Percentiles rank a stretch among this genome's conserved stretches.
These are phyloP conservation scores for Bagarius yarrelli DNA, from an alignment of 2,113 vertebrate genomes.

Conservation along the genomic window DNA sequence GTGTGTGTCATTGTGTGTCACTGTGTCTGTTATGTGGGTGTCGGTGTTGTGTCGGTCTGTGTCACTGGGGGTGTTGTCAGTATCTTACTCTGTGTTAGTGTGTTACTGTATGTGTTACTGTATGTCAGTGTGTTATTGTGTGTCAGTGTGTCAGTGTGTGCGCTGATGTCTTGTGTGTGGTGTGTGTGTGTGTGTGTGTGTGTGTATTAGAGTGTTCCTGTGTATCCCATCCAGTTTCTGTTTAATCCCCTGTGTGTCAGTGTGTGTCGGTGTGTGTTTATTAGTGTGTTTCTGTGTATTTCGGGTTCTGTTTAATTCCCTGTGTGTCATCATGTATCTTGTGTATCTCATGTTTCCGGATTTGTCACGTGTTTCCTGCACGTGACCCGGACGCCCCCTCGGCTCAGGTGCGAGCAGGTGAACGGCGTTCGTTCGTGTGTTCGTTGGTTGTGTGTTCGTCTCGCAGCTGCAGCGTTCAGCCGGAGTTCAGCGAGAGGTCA, in stretches of 20 bases:
- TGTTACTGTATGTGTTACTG: neutral
- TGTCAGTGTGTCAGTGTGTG: neutral
- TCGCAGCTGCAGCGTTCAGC: slow-evolving; percentile 56
- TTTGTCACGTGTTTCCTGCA: neutral
- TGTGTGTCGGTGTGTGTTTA: neutral
- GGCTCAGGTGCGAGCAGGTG: slow-evolving; percentile 50
- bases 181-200: neutral
- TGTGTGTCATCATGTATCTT: neutral
- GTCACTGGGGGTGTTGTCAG: too few relatives aligned
- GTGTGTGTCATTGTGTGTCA: too few relatives aligned
- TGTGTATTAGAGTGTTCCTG: neutral
- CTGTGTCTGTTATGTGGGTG: too few relatives aligned
- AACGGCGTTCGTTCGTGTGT: neutral
- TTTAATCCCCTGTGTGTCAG: neutral
- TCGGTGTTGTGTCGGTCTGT: neutral
- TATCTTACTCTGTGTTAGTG: neutral
- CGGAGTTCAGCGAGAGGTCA: slow-evolving; percentile 58
- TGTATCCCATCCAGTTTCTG: too few relatives aligned
- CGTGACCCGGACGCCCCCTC: slow-evolving; percentile 46
- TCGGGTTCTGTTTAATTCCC: neutral
- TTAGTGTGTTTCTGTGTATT: too few relatives aligned
- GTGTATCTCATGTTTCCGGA: too few relatives aligned
- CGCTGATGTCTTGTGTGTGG: too few relatives aligned
- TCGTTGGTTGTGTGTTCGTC: neutral
- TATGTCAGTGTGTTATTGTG: neutral